Conservation (phyloP, 2,113 vertebrate species). For the Noturus placidus region DNA sequence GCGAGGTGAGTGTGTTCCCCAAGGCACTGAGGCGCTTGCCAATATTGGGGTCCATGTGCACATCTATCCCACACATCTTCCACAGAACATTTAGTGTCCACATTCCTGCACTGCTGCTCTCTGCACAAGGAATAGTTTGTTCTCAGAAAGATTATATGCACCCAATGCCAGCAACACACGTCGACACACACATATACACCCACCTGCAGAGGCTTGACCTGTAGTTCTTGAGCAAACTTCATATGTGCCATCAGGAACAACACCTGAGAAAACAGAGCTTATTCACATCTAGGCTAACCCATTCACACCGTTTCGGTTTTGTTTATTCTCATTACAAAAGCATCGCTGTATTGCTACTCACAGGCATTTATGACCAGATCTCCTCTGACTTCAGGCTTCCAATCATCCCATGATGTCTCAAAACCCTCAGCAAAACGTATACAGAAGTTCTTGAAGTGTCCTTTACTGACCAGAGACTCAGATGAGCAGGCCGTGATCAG, state of each 20-base stretch:
- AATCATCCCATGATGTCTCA: slow-evolving; percentile 97
- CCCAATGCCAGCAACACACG: neutral
- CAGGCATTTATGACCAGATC: slow-evolving; percentile 97
- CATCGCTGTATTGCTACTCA: slow-evolving; percentile 68
- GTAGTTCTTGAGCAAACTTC: slow-evolving; percentile 97
- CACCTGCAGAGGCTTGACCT: slow-evolving; percentile 91
- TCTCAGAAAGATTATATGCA: slow-evolving; percentile 76
- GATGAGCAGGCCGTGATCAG: slow-evolving; percentile 98
- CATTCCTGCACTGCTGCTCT: slow-evolving; percentile 94
- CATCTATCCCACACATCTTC: slow-evolving; percentile 99
- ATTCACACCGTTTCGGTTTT: neutral
- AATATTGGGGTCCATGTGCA: slow-evolving; percentile 99
- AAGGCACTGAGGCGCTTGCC: slow-evolving; percentile 94
- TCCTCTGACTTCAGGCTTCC: slow-evolving; percentile 92
- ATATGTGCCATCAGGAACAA: slow-evolving; percentile 97
- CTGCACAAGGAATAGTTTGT: slow-evolving; percentile 60
- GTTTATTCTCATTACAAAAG: neutral
- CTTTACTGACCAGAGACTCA: slow-evolving; percentile 97
- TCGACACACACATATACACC: slow-evolving; percentile 13
- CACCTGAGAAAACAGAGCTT: slow-evolving; percentile 71
- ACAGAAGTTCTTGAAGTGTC: slow-evolving; percentile 99
- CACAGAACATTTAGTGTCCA: slow-evolving; percentile 97
- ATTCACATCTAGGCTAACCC: neutral
- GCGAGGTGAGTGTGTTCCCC: slow-evolving; percentile 90
- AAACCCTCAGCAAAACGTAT: slow-evolving; percentile 98